phyloP scores from a whole-genome alignment of 2,888 invertebrate genomes.

The Salpingus planirostris region DNA sequence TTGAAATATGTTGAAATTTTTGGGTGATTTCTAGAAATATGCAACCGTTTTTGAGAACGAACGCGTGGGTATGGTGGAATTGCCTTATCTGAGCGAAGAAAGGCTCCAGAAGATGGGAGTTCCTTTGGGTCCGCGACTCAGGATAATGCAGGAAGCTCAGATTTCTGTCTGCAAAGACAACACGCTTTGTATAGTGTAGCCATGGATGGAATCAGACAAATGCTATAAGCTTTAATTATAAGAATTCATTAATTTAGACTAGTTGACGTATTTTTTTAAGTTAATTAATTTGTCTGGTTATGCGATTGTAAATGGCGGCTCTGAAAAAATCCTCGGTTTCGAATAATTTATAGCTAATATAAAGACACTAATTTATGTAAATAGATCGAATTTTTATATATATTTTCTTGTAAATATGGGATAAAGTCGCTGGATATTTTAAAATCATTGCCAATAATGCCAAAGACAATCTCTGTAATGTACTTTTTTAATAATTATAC shows the following conservation, averaged over 20 bases:
- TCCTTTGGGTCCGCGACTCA: conserved; percentile 79
- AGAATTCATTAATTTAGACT: neutral
- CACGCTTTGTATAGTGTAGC: conserved; percentile 55
- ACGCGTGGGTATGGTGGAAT: conserved; percentile 80
- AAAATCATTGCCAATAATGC: conserved; percentile 32
- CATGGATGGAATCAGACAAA: too few species aligned
- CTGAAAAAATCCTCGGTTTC: conserved; percentile 19
- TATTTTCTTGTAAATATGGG: conserved; percentile 10
- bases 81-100: conserved; percentile 85
- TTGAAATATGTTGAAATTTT: neutral
- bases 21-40: conserved; percentile 63
- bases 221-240: too few species aligned
- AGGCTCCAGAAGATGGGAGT: conserved; percentile 79
- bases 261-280: neutral
- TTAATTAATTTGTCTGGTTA: conserved; percentile 12
- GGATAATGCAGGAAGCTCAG: conserved; percentile 81
- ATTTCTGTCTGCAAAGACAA: conserved; percentile 55
- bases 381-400: conserved; percentile 1
- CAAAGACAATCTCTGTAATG: too few species aligned
- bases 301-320: conserved; percentile 20
- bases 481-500: too few species aligned
- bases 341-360: conserved; percentile 9
- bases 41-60: conserved; percentile 74
- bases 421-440: conserved; percentile 13
- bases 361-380: conserved; percentile 4